These are phyloP conservation scores for Archegozetes longisetosus DNA, from an alignment of 1,140 invertebrate genomes.

Conservation along the genomic window DNA sequence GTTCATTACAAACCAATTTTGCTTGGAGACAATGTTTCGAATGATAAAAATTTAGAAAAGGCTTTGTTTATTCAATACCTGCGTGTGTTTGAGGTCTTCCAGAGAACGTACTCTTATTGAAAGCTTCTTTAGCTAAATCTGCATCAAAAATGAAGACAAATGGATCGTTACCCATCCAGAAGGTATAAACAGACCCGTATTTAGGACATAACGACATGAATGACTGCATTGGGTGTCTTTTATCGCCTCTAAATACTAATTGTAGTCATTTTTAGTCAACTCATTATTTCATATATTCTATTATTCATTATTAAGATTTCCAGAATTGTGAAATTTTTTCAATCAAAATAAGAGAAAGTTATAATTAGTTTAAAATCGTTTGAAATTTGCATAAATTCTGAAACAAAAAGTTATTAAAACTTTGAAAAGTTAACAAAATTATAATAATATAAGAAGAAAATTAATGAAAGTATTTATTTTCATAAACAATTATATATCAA, in stretches of 20 bases:
- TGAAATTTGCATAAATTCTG: too few relatives aligned
- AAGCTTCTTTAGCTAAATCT: background rate
- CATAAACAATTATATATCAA: too few relatives aligned
- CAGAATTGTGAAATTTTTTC: background rate
- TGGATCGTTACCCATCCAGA: conserved; percentile 1
- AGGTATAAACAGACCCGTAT: conserved; percentile 1
- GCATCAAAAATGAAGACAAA: background rate
- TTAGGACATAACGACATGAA: background rate
- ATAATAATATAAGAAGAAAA: background rate
- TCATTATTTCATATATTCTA: too few relatives aligned
- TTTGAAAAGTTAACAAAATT: background rate
- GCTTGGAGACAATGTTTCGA: background rate
- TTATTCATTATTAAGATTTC: too few relatives aligned
- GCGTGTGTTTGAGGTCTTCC: background rate
- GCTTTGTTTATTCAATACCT: background rate
- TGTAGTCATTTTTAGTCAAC: too few relatives aligned
- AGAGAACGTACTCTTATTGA: background rate
- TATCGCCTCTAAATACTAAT: background rate
- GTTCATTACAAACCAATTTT: background rate
- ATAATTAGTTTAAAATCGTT: background rate
- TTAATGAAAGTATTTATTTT: too few relatives aligned
- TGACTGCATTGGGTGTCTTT: background rate
- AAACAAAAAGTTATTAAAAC: too few relatives aligned
- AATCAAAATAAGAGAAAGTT: background rate
- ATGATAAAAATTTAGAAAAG: background rate